These are phyloP conservation scores for Paratrypauchen microcephalus DNA, from an alignment of 2,797 vertebrate species.

Conservation along the genomic window DNA sequence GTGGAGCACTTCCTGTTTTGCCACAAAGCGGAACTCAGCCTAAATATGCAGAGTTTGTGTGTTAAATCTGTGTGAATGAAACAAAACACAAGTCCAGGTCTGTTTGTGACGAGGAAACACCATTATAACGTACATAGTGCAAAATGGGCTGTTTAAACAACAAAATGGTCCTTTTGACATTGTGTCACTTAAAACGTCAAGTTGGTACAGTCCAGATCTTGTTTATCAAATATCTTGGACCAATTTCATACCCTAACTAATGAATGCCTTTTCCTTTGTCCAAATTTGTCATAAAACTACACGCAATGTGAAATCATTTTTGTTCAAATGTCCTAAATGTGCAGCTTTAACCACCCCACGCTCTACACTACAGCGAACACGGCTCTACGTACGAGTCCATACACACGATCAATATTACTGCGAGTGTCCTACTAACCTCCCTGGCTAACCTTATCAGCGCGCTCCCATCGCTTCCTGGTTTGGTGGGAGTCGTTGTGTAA, in stretches of 20 bases:
- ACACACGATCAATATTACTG: conserved; percentile 34
- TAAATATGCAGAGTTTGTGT: too few species aligned
- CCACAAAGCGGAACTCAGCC: too few species aligned
- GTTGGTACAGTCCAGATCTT: not conserved
- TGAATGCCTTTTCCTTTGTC: not conserved
- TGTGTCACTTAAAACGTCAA: too few species aligned
- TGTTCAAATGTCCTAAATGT: not conserved
- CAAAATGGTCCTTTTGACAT: too few species aligned
- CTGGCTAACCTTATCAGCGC: conserved; percentile 42
- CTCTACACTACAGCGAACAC: conserved; percentile 11
- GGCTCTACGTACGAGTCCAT: conserved; percentile 11
- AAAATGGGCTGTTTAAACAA: too few species aligned
- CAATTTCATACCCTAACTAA: not conserved
- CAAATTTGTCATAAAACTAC: not conserved
- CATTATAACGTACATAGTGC: too few species aligned
- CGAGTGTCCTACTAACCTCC: conserved; percentile 47
- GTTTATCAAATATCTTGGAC: not conserved
- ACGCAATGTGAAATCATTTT: not conserved
- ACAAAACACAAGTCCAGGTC: too few species aligned
- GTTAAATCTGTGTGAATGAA: too few species aligned
- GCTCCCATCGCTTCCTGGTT: conserved; percentile 39
- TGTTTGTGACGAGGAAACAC: too few species aligned
- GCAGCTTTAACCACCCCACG: conserved; percentile 2
- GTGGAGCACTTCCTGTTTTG: too few species aligned
- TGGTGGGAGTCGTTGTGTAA: conserved; percentile 38